Evolutionary conservation across 2,797 vertebrate genomes (phyloP), one percentile per base, ranked within the genome.

Genomic region (Gallinago nigripennis): DNA sequence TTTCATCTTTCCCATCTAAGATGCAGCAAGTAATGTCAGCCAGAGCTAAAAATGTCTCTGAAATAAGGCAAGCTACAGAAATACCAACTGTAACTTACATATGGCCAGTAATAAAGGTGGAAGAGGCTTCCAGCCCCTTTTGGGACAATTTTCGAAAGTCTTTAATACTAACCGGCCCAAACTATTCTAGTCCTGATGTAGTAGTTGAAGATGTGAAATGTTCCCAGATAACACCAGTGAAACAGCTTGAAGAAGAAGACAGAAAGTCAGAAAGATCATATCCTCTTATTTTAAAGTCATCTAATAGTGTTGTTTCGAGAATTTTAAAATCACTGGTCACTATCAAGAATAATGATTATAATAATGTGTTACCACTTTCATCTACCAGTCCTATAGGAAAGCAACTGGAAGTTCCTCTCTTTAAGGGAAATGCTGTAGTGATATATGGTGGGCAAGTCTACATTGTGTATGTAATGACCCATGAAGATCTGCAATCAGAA

Each of bases 221-320:
- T 82, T 91, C 70, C 51, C 91, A 56, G 1, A 48, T 54, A 94
- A 75, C 3, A 3, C 23, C 61, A 88, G 24, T 37, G 56, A 82
- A 89, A 82, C 28, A 91, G 16, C 25, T 64, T 71, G 41, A 27
- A 77, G 60, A 41, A 60, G 73, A 94, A 15, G 28, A 37, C n/a
- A 51, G 27, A 82, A 92, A 70, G 43, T 51, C 13, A 72, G 8
- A 13, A 76, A 79, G 31, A 63, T 48, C 65, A 19, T 72, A 56
- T 70, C 9, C 46, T 87, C 84, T 95, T 88, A 37, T 53, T 93
- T 16, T 96, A 51, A 96, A 96, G 48, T 96, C 94, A 70, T 85
- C 19, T 30, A 94, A 91, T 35, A 39, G 12, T 17, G 17, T 41
- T 41, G 83, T 91, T 94, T 89, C 95, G 56, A 56, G 50, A 79